These are phyloP conservation scores for Parauchenoglanis punctatus DNA, from an alignment of 2,797 vertebrate genomes.

Conservation along the genomic window DNA sequence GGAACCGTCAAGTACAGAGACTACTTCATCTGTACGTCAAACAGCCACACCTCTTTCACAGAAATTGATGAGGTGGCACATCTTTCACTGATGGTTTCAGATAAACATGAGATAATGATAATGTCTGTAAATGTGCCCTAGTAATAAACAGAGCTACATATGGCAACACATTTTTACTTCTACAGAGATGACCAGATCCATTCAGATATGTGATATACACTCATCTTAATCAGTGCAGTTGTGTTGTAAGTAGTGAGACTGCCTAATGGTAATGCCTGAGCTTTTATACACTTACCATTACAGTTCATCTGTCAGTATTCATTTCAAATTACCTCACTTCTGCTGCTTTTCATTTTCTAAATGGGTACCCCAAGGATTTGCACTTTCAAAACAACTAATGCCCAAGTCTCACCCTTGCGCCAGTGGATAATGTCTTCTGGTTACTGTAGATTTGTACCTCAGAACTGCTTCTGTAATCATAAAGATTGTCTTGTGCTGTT, in stretches of 20 bases:
- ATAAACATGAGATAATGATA: not conserved
- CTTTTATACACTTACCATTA: not conserved
- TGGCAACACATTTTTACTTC: not conserved
- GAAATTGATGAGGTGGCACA: not conserved
- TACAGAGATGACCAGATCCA: not conserved
- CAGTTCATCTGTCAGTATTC: not conserved
- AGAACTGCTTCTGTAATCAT: not conserved
- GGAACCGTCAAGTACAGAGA: too few relatives aligned
- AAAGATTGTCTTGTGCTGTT: not conserved
- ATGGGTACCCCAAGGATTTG: not conserved
- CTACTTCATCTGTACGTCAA: not conserved
- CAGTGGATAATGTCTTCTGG: not conserved
- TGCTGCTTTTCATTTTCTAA: not conserved
- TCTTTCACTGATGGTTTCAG: not conserved
- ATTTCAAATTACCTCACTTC: not conserved
- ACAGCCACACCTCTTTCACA: not conserved
- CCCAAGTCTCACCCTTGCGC: not conserved
- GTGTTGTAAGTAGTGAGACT: not conserved
- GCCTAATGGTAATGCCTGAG: not conserved
- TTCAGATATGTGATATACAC: not conserved
- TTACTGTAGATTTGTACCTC: not conserved
- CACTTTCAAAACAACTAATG: not conserved
- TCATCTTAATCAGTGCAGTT: not conserved
- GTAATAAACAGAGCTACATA: not conserved
- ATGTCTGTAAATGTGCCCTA: not conserved